Evolutionary conservation across 2,797 vertebrate species (phyloP).

Genomic region (Rhodeus uyekii): DNA sequence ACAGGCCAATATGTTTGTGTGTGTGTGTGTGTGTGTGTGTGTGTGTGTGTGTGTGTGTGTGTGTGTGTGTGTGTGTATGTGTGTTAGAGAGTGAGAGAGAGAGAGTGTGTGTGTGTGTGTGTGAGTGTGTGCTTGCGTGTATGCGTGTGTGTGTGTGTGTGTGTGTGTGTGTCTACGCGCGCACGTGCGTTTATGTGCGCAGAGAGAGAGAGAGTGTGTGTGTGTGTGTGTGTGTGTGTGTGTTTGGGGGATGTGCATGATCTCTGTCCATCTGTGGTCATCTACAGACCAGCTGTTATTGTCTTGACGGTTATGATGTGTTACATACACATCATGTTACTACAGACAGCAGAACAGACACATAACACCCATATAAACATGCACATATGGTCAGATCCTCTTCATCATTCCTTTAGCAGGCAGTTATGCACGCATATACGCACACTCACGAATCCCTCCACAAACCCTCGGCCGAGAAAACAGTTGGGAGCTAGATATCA

Average conservation of each 20-base stretch:
- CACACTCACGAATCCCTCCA: neutral
- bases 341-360: slow-evolving; percentile 9
- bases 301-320: slow-evolving; percentile 51
- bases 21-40: neutral
- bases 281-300: slow-evolving; percentile 53
- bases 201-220: neutral
- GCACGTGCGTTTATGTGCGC: slow-evolving; percentile 34
- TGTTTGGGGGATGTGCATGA: slow-evolving; percentile 31
- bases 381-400: slow-evolving; percentile 52
- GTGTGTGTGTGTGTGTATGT: neutral
- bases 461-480: neutral
- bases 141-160: neutral
- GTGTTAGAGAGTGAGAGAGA: neutral
- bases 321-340: slow-evolving; percentile 39
- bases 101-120: neutral
- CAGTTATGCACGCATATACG: slow-evolving; percentile 49
- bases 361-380: slow-evolving; percentile 39
- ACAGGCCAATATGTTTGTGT: slow-evolving; percentile 9
- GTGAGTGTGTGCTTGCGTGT: neutral
- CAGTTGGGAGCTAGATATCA: slow-evolving; percentile 35
- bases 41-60: neutral
- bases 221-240: slow-evolving; percentile 5
- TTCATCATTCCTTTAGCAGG: slow-evolving; percentile 43
- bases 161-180: neutral
- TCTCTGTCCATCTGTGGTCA: slow-evolving; percentile 51